A percentile compares a stretch with the other conserved stretches of the same genome.
Conservation (phyloP, 2,888 invertebrate genomes). For the Agrilus mali region DNA sequence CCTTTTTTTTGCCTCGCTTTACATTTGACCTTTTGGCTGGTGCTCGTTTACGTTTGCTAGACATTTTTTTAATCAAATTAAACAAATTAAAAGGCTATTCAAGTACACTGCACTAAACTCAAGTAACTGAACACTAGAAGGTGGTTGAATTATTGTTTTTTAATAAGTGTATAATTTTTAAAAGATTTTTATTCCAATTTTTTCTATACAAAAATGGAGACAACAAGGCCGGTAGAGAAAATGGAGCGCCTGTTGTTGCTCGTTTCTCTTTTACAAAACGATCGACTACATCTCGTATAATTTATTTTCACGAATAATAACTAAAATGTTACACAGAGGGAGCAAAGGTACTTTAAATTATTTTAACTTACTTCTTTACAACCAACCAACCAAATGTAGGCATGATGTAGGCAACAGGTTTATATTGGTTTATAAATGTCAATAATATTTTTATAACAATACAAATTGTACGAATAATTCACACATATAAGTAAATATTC, state of each 20-base stretch:
- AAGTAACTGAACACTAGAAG: not conserved
- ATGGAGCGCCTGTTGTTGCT: constrained; percentile 13
- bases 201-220: not conserved
- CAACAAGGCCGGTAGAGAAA: constrained; percentile 18
- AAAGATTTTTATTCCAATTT: not conserved
- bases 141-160: not conserved
- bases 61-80: constrained; percentile 15
- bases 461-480: no score
- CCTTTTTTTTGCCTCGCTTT: constrained; percentile 29
- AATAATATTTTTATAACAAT: no score
- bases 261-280: constrained; percentile 17
- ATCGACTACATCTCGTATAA: constrained; percentile 21
- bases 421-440: no score
- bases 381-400: no score
- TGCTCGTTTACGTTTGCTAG: constrained; percentile 30
- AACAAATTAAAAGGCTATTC: no score
- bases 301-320: constrained; percentile 25
- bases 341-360: constrained; percentile 1
- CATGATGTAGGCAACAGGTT: no score
- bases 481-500: no score
- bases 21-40: constrained; percentile 25
- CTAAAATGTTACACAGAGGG: constrained; percentile 19
- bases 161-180: not conserved
- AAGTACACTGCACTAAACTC: not conserved
- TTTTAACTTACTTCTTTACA: no score